Percentiles rank a stretch among this genome's conserved stretches.
Conservation (phyloP, 2,797 vertebrate species). For the Anolis apletophallus region DNA sequence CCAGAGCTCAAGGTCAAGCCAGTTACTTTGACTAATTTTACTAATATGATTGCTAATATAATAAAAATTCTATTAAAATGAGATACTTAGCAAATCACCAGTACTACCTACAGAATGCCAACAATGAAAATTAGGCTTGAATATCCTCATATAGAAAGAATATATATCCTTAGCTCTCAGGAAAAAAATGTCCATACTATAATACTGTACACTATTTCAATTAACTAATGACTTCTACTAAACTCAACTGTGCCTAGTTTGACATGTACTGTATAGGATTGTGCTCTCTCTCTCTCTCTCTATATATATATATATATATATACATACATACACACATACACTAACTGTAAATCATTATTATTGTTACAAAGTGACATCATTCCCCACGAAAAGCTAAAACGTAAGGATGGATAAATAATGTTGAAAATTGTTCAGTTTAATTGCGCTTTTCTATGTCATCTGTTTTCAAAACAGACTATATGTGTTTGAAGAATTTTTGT, state of each 20-base stretch:
- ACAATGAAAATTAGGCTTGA: neutral
- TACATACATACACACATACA: too few species aligned
- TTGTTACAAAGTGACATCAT: neutral
- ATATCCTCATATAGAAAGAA: neutral
- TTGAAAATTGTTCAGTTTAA: too few species aligned
- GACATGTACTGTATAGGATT: neutral
- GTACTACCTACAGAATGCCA: neutral
- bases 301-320: too few species aligned
- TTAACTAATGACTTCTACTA: neutral
- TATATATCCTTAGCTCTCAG: neutral
- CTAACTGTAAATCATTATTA: neutral
- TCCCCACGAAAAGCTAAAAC: slow-evolving; percentile 1
- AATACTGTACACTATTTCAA: neutral
- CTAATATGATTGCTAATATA: too few species aligned
- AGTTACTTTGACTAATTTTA: too few species aligned
- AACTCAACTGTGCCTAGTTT: neutral
- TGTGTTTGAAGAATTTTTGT: too few species aligned
- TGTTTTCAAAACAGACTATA: too few species aligned
- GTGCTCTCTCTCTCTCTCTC: too few species aligned
- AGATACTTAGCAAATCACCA: neutral
- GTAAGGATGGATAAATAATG: too few species aligned
- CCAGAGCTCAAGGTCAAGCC: too few species aligned
- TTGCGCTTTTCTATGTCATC: too few species aligned
- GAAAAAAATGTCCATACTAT: neutral
- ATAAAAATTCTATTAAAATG: too few species aligned